A percentile compares a stretch with the other conserved stretches of the same genome.
Conservation (phyloP, 2,888 invertebrate species). For the Pharmacophagus antenor region DNA sequence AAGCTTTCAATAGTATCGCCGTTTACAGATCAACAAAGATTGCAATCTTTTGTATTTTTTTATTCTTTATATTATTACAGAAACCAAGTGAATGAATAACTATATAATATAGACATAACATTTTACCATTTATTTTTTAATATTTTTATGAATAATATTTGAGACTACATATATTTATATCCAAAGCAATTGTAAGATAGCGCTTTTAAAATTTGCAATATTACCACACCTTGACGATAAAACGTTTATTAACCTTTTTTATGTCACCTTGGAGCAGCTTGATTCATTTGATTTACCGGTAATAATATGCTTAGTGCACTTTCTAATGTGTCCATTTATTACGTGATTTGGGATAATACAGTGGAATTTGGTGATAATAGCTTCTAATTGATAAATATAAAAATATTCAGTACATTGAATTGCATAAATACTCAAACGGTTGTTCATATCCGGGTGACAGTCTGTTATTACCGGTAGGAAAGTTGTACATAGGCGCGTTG, state of each 20-base stretch:
- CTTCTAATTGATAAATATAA: neutral
- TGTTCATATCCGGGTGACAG: slow-evolving; percentile 2
- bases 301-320: slow-evolving; percentile 21
- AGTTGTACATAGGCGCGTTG: neutral
- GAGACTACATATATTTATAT: slow-evolving; percentile 6
- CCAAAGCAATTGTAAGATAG: slow-evolving; percentile 5
- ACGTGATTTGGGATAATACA: neutral
- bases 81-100: neutral
- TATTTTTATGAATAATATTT: no score
- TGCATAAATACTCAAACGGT: neutral
- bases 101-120: no score
- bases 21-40: slow-evolving; percentile 27
- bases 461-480: neutral
- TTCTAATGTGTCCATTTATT: slow-evolving; percentile 27
- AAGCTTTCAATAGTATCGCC: slow-evolving; percentile 33
- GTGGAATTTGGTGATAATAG: neutral
- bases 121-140: no score
- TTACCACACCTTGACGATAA: slow-evolving; percentile 9
- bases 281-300: slow-evolving; percentile 22
- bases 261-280: slow-evolving; percentile 28
- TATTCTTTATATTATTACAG: neutral
- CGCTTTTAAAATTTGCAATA: slow-evolving; percentile 22
- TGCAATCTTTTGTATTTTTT: slow-evolving; percentile 6
- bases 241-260: slow-evolving; percentile 26
- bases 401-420: slow-evolving; percentile 1